phyloP scores from a whole-genome alignment of 2,113 vertebrate species.

The Ovibos moschatus region DNA sequence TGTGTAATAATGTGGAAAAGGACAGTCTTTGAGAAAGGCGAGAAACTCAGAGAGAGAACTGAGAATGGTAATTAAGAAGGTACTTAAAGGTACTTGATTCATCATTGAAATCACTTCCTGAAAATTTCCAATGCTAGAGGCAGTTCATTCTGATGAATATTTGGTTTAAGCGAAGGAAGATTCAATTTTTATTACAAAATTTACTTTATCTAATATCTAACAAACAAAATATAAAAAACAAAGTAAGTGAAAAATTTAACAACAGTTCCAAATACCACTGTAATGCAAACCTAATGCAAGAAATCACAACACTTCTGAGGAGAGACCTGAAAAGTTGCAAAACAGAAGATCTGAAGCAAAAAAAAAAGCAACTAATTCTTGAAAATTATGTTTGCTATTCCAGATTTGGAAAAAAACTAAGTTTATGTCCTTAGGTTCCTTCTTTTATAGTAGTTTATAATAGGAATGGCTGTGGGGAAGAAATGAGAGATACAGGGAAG shows the following conservation, averaged over 20 bases:
- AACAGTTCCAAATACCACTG: neutral
- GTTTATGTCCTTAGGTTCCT: neutral
- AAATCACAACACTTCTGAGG: neutral
- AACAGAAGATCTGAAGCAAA: neutral
- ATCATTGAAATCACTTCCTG: neutral
- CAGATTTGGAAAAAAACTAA: neutral
- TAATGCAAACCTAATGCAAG: neutral
- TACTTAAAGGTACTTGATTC: neutral
- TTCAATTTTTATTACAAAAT: neutral
- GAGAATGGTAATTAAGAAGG: neutral
- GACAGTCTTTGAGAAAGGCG: neutral
- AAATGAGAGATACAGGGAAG: neutral
- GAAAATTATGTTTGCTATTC: neutral
- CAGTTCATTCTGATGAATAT: neutral
- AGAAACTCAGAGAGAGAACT: neutral
- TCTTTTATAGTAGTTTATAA: neutral
- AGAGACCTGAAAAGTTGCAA: neutral
- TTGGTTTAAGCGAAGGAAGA: neutral
- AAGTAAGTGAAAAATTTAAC: neutral
- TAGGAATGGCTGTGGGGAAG: neutral
- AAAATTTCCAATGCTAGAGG: neutral
- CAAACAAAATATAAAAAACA: neutral
- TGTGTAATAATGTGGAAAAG: neutral
- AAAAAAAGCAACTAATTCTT: neutral
- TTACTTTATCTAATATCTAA: neutral